These are phyloP conservation scores for Holcopasites calliopsidis DNA, from an alignment of 1,140 invertebrate species.

Conservation along the genomic window DNA sequence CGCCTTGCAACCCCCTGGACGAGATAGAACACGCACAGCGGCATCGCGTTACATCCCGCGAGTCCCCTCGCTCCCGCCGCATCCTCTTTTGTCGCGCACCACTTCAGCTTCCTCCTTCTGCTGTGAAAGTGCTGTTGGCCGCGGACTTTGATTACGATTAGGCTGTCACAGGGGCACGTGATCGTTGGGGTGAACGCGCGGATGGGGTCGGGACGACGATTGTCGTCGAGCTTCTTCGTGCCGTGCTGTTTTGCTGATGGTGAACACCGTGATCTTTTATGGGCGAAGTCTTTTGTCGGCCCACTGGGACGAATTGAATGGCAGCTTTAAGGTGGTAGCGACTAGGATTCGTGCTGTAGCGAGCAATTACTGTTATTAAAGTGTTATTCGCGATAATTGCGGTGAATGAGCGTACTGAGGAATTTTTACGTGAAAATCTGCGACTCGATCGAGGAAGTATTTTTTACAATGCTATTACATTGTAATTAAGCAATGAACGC, in stretches of 20 bases:
- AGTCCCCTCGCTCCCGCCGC: not conserved
- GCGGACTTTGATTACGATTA: conserved; percentile 62
- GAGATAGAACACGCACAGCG: conserved; percentile 70
- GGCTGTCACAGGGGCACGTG: conserved; percentile 24
- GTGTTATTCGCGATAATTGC: not conserved
- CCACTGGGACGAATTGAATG: not conserved
- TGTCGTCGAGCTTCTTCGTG: not conserved
- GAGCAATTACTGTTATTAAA: not conserved
- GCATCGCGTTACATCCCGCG: conserved; percentile 30
- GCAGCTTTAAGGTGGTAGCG: not conserved
- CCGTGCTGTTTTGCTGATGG: conserved; percentile 5
- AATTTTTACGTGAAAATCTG: too few species aligned
- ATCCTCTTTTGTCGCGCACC: conserved; percentile 33
- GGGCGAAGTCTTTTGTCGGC: not conserved
- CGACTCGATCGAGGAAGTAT: too few species aligned
- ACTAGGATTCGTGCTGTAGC: not conserved
- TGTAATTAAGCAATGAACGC: too few species aligned
- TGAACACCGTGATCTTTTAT: conserved; percentile 18
- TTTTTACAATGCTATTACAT: too few species aligned
- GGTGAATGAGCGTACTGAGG: too few species aligned
- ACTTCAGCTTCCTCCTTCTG: conserved; percentile 15
- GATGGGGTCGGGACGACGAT: not conserved
- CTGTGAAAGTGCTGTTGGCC: conserved; percentile 2
- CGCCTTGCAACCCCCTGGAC: conserved; percentile 57
- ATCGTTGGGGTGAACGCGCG: conserved; percentile 8